Evolutionary conservation across 2,113 vertebrate genomes (phyloP), one percentile per base, ranked within the genome.

Genomic region (Gopherus flavomarginatus): DNA sequence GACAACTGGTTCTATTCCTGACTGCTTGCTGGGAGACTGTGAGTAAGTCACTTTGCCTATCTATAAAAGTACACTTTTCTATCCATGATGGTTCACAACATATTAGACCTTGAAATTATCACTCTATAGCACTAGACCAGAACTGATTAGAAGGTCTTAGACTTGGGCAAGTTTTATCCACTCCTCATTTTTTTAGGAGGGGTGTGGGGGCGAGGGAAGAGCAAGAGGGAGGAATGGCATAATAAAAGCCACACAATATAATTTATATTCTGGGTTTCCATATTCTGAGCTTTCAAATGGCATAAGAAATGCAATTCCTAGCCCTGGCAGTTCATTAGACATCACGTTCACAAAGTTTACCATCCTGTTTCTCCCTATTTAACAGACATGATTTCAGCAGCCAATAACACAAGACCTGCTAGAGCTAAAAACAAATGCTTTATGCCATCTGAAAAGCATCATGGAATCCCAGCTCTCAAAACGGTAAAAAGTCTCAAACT

Each of bases 291-390:
- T 16, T 14, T 56, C 11, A 85, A 82, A 22, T 13, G 83, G 2
- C 29, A 31, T 62, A 62, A 62, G 29, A 29, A 6, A 62, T 62
- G 31, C 59, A 62, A 11, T 21, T 49, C 44, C 24, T 11, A 35
- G 6, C 44, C 72, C 4, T 26, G 78, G 24, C n/a, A 87, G 53
- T 4, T 80, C 24, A 29, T n/a, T 11, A 92, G 38, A 2, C 44
- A 83, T 8, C 17, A 82, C 8, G 22, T 50, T 0, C 0, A 21
- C 0, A 1, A 1, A 44, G 1, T 26, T n/a, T 85, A 52, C 35
- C 22, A 35, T 38, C 81, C 44, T 22, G 65, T 27, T 93, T 94
- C 11, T 87, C 14, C 62, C 72, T 77, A 26, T 26, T 42, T 44
- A 87, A 24, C 35, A 87, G 57, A 31, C 31, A 5, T 8, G 14